These are phyloP conservation scores for Hirtodrosophila duncani DNA, from an alignment of 2,888 invertebrate species.

Conservation along the genomic window DNA sequence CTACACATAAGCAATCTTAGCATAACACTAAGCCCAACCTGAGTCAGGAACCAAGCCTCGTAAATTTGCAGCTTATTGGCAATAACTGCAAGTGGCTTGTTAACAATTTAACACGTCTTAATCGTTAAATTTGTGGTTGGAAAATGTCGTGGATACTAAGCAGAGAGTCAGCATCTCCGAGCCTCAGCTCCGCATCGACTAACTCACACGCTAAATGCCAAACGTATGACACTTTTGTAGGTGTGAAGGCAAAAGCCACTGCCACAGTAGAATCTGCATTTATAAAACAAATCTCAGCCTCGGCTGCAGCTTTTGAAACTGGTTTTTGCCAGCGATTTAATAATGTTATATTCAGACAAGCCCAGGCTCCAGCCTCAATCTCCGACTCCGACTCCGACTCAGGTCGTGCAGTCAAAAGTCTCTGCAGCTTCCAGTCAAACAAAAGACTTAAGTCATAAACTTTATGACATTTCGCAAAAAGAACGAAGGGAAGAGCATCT, in stretches of 20 bases:
- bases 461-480: conserved; percentile 76
- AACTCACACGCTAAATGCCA: conserved; percentile 57
- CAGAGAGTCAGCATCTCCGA: conserved; percentile 1
- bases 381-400: conserved; percentile 8
- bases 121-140: conserved; percentile 77
- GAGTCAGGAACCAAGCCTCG: conserved; percentile 56
- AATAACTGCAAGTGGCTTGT: conserved; percentile 78
- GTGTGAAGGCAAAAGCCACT: conserved; percentile 67
- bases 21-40: neutral
- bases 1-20: neutral
- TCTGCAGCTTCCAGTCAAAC: conserved; percentile 47
- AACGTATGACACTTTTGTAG: conserved; percentile 75
- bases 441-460: conserved; percentile 77
- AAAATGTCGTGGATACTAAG: conserved; percentile 19
- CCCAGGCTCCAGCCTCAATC: conserved; percentile 12
- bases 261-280: conserved; percentile 43
- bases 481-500: conserved; percentile 28
- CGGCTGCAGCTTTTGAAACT: conserved; percentile 27
- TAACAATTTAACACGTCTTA: conserved; percentile 79
- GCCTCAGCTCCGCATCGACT: neutral
- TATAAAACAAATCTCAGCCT: conserved; percentile 22
- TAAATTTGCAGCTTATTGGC: conserved; percentile 78
- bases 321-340: conserved; percentile 59
- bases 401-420: no score
- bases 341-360: conserved; percentile 55